phyloP scores from a whole-genome alignment of 2,797 vertebrate genomes.

The Megaceryle alcyon region DNA sequence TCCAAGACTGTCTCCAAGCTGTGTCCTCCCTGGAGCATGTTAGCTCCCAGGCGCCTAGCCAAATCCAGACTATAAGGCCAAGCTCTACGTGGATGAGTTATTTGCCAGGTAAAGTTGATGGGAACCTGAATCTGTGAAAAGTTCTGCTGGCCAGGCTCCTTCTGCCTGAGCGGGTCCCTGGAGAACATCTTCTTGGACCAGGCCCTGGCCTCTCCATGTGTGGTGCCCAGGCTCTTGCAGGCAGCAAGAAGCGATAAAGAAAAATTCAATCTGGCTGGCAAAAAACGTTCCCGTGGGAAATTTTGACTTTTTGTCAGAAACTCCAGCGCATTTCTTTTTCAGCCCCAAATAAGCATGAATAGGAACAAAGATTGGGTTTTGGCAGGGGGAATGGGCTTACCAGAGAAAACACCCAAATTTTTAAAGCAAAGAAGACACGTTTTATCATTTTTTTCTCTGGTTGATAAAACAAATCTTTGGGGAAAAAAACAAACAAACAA shows the following conservation, averaged over 20 bases:
- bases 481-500: neutral
- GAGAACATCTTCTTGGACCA: neutral
- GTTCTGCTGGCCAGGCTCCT: neutral
- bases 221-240: neutral
- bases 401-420: slow-evolving; percentile 40
- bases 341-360: slow-evolving; percentile 41
- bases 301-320: slow-evolving; percentile 64
- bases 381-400: slow-evolving; percentile 6
- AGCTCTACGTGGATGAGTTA: slow-evolving; percentile 7
- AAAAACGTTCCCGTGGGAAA: slow-evolving; percentile 52
- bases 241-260: neutral
- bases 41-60: neutral
- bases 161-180: neutral
- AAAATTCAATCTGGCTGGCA: slow-evolving; percentile 1
- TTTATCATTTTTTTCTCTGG: neutral
- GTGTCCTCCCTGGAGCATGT: neutral
- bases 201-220: neutral
- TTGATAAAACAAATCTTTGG: neutral
- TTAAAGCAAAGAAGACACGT: neutral
- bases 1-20: slow-evolving; percentile 21
- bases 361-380: slow-evolving; percentile 56
- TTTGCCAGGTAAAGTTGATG: slow-evolving; percentile 37
- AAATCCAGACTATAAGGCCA: neutral
- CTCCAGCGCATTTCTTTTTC: neutral
- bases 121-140: neutral